These are phyloP conservation scores for Conus canariensis DNA, from an alignment of 2,888 invertebrate species.

Conservation along the genomic window DNA sequence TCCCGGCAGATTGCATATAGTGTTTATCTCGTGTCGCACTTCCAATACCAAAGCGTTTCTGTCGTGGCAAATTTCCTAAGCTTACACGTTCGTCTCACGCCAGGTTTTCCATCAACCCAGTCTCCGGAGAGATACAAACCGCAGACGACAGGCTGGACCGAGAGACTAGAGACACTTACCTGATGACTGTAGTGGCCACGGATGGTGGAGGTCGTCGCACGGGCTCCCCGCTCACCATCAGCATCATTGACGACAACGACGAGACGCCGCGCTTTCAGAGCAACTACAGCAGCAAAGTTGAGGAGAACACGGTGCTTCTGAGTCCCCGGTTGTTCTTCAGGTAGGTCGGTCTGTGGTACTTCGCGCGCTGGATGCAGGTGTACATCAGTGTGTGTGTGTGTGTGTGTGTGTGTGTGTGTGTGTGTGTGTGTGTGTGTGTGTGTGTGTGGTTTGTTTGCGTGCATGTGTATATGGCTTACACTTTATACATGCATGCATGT, in stretches of 20 bases:
- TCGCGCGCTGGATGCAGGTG: no score
- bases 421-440: background rate
- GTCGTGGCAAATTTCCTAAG: no score
- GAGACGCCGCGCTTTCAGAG: slow-evolving; percentile 64
- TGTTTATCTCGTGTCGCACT: no score
- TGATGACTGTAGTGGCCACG: slow-evolving; percentile 46
- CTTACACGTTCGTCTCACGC: no score
- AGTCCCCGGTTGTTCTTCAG: slow-evolving; percentile 6
- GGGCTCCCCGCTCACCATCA: slow-evolving; percentile 64
- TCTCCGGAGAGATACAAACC: slow-evolving; percentile 27
- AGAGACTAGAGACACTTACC: slow-evolving; percentile 43
- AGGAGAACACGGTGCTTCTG: background rate
- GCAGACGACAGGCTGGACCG: slow-evolving; percentile 35
- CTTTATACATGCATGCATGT: no score
- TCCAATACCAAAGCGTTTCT: no score
- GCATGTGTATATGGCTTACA: no score
- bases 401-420: background rate
- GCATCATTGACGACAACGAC: slow-evolving; percentile 72
- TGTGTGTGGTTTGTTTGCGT: background rate
- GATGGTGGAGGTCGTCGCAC: slow-evolving; percentile 47
- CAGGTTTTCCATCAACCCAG: slow-evolving; percentile 42
- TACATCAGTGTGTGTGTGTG: background rate
- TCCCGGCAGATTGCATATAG: no score
- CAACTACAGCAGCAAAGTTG: background rate
- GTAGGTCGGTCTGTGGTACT: background rate